Base-by-base conservation (phyloP, 2,797 vertebrate genomes). In the Mus spretus region DNA sequence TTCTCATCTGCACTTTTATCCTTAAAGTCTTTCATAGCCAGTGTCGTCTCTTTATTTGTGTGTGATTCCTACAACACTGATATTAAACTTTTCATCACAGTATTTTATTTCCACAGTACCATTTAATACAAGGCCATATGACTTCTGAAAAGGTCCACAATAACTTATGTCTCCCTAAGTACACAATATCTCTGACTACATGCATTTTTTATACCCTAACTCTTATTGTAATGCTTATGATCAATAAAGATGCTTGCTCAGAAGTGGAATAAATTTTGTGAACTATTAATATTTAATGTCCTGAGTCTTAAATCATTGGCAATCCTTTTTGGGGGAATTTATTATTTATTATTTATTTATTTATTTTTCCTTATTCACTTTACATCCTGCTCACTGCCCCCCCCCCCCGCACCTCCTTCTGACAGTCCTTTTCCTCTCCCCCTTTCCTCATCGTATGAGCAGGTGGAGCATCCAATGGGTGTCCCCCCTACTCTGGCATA, bases 211-310 rank as follows among this genome's bases (percentile, higher is more conserved):
- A 98, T 98, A 91, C 40, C 63, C 40, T 94, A 98, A 98, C 57
- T 97, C 81, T 93, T 98, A 96, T 94, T 97, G 74, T 90, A 97
- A 95, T 95, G 79, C 72, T 97, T 81, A 70, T 96, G 95, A 98
- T 98, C 96, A 95, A 97, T 98, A 98, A 98, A 97, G 92, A 93
- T 97, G 63, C 95, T 98, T 90, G 20, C 47, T 96, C 95, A 97
- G 77, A 87, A 92, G 89, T 91, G 67, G 86, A 98, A 96, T 96
- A 98, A 96, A 98, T 98, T 63, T 98, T 98, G 84, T 87, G 88
- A 98, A 74, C 65, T 96, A 93, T 97, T 98, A 98, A 97, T 98
- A 98, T 98, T 98, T 98, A 97, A 98, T 90, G 95, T 47, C 88
- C 59, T 24, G 84, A 92, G 83, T 70, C 65, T 94, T 97, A 98